These are phyloP conservation scores for Epinephelus cyanopodus DNA, from an alignment of 2,113 vertebrate genomes.

Conservation along the genomic window DNA sequence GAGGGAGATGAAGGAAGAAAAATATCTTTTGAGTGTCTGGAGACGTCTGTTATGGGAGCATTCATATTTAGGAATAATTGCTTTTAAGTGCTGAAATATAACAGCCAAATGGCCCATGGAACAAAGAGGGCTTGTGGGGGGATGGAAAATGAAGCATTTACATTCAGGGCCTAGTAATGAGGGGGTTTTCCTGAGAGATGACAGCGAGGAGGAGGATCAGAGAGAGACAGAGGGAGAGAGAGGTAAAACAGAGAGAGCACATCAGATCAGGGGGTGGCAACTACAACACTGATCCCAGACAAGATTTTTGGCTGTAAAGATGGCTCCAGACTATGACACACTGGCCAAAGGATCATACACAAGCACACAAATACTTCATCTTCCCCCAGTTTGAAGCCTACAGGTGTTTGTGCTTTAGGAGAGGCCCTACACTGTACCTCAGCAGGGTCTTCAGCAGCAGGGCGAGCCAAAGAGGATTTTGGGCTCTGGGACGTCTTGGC, in stretches of 20 bases:
- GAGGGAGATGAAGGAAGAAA: constrained; percentile 69
- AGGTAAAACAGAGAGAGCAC: constrained; percentile 53
- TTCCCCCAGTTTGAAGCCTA: constrained; percentile 39
- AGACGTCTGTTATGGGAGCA: constrained; percentile 66
- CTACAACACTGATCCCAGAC: constrained; percentile 63
- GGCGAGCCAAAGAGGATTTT: constrained; percentile 59
- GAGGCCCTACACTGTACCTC: constrained; percentile 29
- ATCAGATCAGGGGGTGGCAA: constrained; percentile 67
- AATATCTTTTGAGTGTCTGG: constrained; percentile 65
- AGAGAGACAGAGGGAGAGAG: constrained; percentile 52
- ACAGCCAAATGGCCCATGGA: constrained; percentile 74
- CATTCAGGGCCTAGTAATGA: constrained; percentile 76
- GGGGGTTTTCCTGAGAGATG: constrained; percentile 83
- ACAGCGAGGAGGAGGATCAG: constrained; percentile 78
- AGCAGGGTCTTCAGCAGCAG: constrained; percentile 54
- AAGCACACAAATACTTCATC: neutral
- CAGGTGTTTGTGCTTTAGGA: constrained; percentile 72
- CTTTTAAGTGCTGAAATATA: constrained; percentile 77
- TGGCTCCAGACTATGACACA: constrained; percentile 37
- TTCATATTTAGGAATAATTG: constrained; percentile 82
- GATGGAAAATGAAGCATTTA: constrained; percentile 74
- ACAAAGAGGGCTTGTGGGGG: constrained; percentile 78
- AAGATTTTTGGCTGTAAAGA: constrained; percentile 51
- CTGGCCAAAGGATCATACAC: constrained; percentile 1
- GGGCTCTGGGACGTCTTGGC: constrained; percentile 52